A percentile compares a stretch with the other conserved stretches of the same genome.
Conservation (phyloP, 2,113 vertebrate genomes). For the Dendropsophus ebraccatus region DNA sequence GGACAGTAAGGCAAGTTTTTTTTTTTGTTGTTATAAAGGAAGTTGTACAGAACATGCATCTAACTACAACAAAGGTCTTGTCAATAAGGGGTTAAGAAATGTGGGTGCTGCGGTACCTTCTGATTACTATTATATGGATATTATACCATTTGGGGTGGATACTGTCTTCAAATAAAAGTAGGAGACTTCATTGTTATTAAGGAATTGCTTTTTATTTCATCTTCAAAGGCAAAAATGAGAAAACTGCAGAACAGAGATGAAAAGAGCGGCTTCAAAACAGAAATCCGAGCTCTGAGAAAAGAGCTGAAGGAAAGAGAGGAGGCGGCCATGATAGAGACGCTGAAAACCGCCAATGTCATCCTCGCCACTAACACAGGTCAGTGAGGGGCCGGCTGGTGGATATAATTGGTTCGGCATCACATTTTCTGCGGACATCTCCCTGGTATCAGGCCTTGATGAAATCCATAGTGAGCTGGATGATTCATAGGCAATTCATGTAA, state of each 20-base stretch:
- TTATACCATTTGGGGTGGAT: background rate
- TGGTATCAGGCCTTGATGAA: background rate
- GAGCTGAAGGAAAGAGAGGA: constrained; percentile 88
- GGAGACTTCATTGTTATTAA: background rate
- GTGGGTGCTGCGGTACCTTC: background rate
- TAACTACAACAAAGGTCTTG: no score
- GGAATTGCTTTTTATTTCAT: background rate
- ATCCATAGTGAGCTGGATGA: background rate
- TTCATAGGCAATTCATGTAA: background rate
- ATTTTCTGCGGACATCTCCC: background rate
- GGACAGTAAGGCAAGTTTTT: no score
- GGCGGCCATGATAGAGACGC: constrained; percentile 80
- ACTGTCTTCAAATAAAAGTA: background rate
- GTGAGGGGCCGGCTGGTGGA: background rate
- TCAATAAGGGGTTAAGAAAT: background rate
- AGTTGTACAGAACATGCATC: no score
- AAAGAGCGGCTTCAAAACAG: constrained; percentile 72
- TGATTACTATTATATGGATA: background rate
- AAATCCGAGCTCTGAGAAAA: constrained; percentile 83
- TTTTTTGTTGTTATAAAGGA: no score
- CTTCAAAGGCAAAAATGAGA: constrained; percentile 76
- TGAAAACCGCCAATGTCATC: constrained; percentile 78
- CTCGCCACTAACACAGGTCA: constrained; percentile 92
- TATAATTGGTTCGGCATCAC: background rate
- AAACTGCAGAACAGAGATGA: constrained; percentile 82